Evolutionary conservation across 2,888 invertebrate genomes (phyloP), one percentile per base, ranked within the genome.

Genomic region (Callosobruchus maculatus): DNA sequence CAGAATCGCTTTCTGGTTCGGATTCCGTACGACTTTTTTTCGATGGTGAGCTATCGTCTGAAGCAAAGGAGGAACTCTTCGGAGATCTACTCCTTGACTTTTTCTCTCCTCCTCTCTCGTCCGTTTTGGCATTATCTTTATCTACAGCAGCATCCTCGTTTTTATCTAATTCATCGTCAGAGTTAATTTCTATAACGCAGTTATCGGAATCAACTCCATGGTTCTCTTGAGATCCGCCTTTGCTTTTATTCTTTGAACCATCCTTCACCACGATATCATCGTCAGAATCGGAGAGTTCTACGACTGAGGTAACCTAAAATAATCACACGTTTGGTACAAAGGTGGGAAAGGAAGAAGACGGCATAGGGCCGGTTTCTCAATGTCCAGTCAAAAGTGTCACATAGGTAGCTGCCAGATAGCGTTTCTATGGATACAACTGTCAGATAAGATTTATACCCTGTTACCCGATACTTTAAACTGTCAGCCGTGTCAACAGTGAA

Each of bases 211-310:
- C 80, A 21, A 71, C 74, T 68, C 80, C 82, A 71, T 78, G 79
- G 72, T 82, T 82, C 66, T 22, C 68, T 70, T 74, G 71, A 70
- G 21, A 73, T 68, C 74, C 73, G 73, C 77, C 76, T 74, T 77
- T 75, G 71, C 70, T 74, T 74, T 78, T 77, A 70, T 75, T 75
- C 5, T 68, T 75, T 67, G 70, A 68, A n/a, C n/a, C n/a, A n/a
- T 74, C 68, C 22, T 73, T 74, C 13, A 74, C 70, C 70, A 68
- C 72, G 49, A 72, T 80, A 30, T 86, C 86, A 31, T 86, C 86
- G 67, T 86, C 86, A 0, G 86, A 84, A 78, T 86, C 86, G 9
- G 82, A 84, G 67, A 86, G 74, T 69, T 86, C 84, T 7, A 86
- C 84, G 72, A 83, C 82, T 49, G 84, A 84, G 4, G 83, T 83